Percentiles rank a stretch among this genome's conserved stretches.
Conservation (phyloP, 2,797 vertebrate species). For the Vultur gryphus region DNA sequence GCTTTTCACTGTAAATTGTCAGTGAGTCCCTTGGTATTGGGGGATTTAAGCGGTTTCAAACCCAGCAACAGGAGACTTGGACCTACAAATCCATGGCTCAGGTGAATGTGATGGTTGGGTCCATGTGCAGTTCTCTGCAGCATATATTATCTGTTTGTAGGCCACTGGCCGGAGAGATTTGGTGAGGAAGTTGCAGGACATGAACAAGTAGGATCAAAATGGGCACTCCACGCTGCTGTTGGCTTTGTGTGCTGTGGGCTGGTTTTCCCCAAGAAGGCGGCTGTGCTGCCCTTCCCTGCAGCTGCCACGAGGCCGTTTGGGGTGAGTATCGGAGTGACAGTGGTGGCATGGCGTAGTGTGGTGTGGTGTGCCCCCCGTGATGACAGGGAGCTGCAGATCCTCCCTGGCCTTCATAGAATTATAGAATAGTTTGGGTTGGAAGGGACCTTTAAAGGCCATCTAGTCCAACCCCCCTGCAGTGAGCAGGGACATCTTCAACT, state of each 20-base stretch:
- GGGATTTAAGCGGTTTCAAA: background rate
- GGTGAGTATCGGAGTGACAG: background rate
- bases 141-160: background rate
- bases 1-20: background rate
- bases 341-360: accelerated
- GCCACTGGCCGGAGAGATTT: background rate
- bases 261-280: background rate
- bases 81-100: background rate
- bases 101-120: background rate
- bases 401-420: background rate
- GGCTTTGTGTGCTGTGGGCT: background rate
- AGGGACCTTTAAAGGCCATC: background rate
- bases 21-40: background rate
- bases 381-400: background rate
- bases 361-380: background rate
- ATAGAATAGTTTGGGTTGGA: background rate
- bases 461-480: background rate
- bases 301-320: background rate
- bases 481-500: background rate
- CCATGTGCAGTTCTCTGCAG: background rate
- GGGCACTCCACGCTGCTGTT: accelerated
- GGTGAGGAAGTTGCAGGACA: background rate
- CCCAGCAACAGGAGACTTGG: background rate
- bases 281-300: background rate
- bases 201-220: background rate